Percentiles rank a stretch among this genome's conserved stretches.
phyloP scores from a whole-genome alignment of 2,113 vertebrate species.

The Gymnorhina tibicen region DNA sequence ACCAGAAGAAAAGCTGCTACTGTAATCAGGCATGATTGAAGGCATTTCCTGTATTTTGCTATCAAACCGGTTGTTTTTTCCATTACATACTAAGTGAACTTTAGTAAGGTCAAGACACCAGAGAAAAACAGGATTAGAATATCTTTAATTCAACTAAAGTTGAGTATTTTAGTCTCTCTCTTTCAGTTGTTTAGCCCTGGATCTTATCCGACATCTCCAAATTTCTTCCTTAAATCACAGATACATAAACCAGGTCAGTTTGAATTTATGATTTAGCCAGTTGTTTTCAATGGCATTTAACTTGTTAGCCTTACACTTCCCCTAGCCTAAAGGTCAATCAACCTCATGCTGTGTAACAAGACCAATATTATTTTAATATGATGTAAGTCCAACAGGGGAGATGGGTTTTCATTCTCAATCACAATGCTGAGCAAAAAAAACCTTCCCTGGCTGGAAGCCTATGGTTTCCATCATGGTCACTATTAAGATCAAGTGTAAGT shows the following conservation, averaged over 20 bases:
- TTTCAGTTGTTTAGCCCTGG: conserved; percentile 46
- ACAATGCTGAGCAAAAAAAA: not conserved
- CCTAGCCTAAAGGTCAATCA: not conserved
- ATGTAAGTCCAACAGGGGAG: not conserved
- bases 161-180: conserved; percentile 50
- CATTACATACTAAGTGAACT: conserved; percentile 83
- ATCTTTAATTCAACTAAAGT: conserved; percentile 61
- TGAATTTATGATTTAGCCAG: not conserved
- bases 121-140: conserved; percentile 74
- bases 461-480: not conserved
- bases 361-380: not conserved
- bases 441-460: not conserved
- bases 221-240: not conserved
- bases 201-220: not conserved
- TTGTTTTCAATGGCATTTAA: conserved; percentile 10
- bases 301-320: not conserved
- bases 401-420: not conserved
- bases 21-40: conserved; percentile 82
- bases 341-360: not conserved
- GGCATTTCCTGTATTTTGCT: conserved; percentile 91
- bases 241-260: not conserved
- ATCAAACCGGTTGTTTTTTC: conserved; percentile 84
- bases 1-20: conserved; percentile 73
- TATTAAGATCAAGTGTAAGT: not conserved
- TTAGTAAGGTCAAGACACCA: conserved; percentile 68